Conservation (phyloP, 2,888 invertebrate species). For the Acleris cristana region DNA sequence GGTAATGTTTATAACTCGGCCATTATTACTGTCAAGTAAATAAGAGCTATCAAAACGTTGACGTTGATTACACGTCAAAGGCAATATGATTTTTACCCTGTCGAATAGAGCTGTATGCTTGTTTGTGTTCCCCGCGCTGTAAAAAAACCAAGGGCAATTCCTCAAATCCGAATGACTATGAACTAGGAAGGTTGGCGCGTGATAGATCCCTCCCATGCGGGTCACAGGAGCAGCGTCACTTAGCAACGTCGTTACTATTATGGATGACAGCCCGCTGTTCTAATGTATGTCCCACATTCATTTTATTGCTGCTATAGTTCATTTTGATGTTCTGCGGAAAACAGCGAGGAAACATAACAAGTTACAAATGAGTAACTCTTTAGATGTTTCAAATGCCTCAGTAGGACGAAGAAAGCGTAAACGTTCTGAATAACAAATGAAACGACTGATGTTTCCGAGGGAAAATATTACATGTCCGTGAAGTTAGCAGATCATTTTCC, state of each 20-base stretch:
- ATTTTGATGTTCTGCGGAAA: conserved; percentile 23
- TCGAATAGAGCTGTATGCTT: no score
- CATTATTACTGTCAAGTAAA: no score
- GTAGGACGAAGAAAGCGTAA: no score
- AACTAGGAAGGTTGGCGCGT: background rate
- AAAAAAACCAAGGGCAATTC: background rate
- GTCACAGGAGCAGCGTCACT: conserved; percentile 26
- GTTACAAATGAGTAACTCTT: background rate
- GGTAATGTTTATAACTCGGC: no score
- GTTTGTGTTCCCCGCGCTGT: no score
- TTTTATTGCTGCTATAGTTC: conserved; percentile 21
- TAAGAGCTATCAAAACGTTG: no score
- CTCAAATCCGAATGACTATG: background rate
- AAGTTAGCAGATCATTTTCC: no score
- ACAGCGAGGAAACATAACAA: conserved; percentile 2
- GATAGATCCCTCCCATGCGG: conserved; percentile 25
- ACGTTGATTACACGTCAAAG: no score
- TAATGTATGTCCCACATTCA: conserved; percentile 28
- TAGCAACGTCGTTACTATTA: conserved; percentile 25
- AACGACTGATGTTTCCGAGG: no score
- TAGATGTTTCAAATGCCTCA: background rate
- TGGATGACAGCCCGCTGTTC: conserved; percentile 28
- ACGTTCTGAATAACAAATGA: no score
- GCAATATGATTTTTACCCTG: no score
- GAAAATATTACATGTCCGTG: no score